Evolutionary conservation across 2,113 vertebrate genomes (phyloP).

Genomic region (Centropus bengalensis): DNA sequence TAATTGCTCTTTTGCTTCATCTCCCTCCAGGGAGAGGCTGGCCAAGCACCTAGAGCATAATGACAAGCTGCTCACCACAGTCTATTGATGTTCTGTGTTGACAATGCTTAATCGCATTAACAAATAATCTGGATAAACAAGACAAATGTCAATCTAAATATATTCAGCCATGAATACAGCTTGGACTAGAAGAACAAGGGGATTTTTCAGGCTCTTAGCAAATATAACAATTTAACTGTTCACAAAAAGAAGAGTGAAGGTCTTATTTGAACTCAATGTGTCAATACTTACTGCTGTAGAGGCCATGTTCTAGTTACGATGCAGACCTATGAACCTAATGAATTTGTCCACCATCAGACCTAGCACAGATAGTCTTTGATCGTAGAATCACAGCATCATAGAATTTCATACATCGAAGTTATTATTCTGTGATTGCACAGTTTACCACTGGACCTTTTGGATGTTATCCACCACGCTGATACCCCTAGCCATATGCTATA

Average conservation of each 20-base stretch:
- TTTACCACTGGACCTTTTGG: not conserved
- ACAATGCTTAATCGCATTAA: not conserved
- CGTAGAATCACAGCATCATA: no score
- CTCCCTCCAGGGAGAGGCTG: not conserved
- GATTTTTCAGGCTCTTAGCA: not conserved
- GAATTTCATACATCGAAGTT: not conserved
- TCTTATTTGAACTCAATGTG: not conserved
- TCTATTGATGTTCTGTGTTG: not conserved
- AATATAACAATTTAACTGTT: not conserved
- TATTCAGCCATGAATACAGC: not conserved
- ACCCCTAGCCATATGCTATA: not conserved
- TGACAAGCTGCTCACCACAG: not conserved
- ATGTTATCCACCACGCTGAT: not conserved
- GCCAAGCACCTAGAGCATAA: not conserved
- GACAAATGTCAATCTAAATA: not conserved
- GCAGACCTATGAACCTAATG: not conserved
- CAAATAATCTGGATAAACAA: not conserved
- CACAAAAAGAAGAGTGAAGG: not conserved
- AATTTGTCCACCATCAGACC: not conserved
- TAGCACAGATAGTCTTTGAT: not conserved
- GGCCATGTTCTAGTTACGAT: not conserved
- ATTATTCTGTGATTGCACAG: not conserved
- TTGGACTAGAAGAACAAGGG: not conserved
- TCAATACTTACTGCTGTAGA: not conserved
- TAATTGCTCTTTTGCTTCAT: not conserved